A percentile compares a stretch with the other conserved stretches of the same genome.
Conservation (phyloP, 2,888 invertebrate genomes). For the Tortrix viridana region DNA sequence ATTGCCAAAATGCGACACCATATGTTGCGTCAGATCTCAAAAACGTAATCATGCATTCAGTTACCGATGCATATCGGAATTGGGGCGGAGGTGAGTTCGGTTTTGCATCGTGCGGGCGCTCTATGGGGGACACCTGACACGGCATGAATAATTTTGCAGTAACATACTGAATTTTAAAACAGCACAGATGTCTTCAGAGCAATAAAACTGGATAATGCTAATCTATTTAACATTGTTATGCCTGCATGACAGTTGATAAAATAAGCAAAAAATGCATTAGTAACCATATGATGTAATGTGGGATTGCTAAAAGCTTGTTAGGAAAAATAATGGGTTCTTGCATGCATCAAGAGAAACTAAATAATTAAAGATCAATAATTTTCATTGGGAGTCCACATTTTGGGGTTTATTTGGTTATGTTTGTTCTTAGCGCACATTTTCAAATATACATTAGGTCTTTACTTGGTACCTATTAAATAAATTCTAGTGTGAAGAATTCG, state of each 20-base stretch:
- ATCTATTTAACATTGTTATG: constrained; percentile 45
- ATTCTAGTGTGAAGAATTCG: too few species aligned
- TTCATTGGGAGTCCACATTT: too few species aligned
- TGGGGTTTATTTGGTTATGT: too few species aligned
- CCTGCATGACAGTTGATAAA: constrained; percentile 38
- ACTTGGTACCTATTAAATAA: too few species aligned
- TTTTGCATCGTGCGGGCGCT: constrained; percentile 59
- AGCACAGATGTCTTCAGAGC: constrained; percentile 64
- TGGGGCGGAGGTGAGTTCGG: constrained; percentile 49
- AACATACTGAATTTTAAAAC: constrained; percentile 68
- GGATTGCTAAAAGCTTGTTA: not conserved
- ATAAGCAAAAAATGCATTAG: constrained; percentile 17
- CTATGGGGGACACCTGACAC: constrained; percentile 72
- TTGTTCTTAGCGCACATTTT: too few species aligned
- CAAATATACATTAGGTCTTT: too few species aligned
- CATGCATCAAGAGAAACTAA: not conserved
- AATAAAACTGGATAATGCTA: constrained; percentile 58
- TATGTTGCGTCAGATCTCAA: constrained; percentile 25
- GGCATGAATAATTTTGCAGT: constrained; percentile 77
- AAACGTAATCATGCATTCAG: constrained; percentile 40
- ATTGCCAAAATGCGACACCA: constrained; percentile 16
- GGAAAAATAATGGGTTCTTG: not conserved
- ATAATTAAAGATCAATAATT: too few species aligned
- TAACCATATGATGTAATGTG: constrained; percentile 2
- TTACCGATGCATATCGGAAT: constrained; percentile 46